Conservation (phyloP, 2,113 vertebrate species). For the Corythornis madagascariensis region DNA sequence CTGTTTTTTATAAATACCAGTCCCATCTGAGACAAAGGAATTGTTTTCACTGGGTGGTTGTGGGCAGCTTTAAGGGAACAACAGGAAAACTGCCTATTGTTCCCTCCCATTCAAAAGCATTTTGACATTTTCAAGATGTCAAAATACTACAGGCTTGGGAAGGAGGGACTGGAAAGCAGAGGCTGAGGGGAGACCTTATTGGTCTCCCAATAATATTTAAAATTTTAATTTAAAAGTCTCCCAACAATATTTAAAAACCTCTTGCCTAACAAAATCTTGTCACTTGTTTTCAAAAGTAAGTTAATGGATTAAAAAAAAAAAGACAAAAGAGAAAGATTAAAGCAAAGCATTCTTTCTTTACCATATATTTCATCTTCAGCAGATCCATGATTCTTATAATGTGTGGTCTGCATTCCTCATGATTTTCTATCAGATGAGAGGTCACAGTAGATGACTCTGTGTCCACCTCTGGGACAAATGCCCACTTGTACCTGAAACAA, state of each 20-base stretch:
- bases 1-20: not conserved
- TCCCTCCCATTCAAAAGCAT: not conserved
- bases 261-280: not conserved
- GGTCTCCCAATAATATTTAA: too few relatives aligned
- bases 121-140: not conserved
- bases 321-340: not conserved
- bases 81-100: not conserved
- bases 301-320: not conserved
- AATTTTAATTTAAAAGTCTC: too few relatives aligned
- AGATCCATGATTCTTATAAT: constrained; percentile 84
- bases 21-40: not conserved
- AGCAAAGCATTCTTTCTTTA: constrained; percentile 61
- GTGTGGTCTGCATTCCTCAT: constrained; percentile 88
- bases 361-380: constrained; percentile 83
- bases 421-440: constrained; percentile 81
- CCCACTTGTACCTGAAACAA: constrained; percentile 91
- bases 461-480: constrained; percentile 96
- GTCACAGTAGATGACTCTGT: constrained; percentile 76
- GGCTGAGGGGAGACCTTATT: too few relatives aligned
- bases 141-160: too few relatives aligned
- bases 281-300: not conserved
- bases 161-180: too few relatives aligned
- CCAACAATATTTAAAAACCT: not conserved
- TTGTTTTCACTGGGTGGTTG: not conserved
- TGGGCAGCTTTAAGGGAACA: not conserved